Evolutionary conservation across 2,888 invertebrate genomes (phyloP), one percentile per base, ranked within the genome.

Genomic region (Orthosia gracilis): DNA sequence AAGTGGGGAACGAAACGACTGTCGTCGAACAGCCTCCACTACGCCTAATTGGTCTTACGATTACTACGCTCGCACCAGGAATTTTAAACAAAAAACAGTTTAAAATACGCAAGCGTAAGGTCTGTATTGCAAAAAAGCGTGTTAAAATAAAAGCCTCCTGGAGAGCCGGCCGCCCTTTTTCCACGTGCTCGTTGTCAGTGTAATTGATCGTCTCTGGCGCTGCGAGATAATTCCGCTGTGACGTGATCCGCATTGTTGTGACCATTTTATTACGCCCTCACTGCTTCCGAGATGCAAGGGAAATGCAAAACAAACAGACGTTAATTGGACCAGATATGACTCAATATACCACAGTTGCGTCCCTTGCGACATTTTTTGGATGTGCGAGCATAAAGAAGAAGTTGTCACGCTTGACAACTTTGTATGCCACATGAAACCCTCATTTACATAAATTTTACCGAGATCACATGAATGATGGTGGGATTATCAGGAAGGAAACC

Each of bases 201-300:
- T 95, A 95, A 96, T 95, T 95, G 95, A 96, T 96, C 94, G 95
- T 92, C 92, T 91, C 90, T 90, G 92, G 93, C 93, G 92, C 91
- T 89, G 93, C 92, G 93, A 95, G 95, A 95, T 95, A 95, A 95
- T 94, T 94, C 94, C 91, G 90, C 83, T 86, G 92, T 95, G 94
- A 95, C 95, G 95, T 95, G 95, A 95, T 94, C 94, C 93, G 95
- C 94, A 95, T 95, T 94, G 93, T 93, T 93, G 91, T 91, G 89
- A 91, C 90, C 89, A 91, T 94, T 94, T 94, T 93, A 94, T 93
- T 93, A 90, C 91, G 87, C 88, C 89, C 89, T 91, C 88, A 88
- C 86, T 88, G 88, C 85, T 89, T 87, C 87, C 87, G 88, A 90
- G 91, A 90, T 92, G 92, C 92, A 92, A 87, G 89, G 92, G 91